Conservation (phyloP, 2,797 vertebrate genomes). For the Leptoclinus maculatus region DNA sequence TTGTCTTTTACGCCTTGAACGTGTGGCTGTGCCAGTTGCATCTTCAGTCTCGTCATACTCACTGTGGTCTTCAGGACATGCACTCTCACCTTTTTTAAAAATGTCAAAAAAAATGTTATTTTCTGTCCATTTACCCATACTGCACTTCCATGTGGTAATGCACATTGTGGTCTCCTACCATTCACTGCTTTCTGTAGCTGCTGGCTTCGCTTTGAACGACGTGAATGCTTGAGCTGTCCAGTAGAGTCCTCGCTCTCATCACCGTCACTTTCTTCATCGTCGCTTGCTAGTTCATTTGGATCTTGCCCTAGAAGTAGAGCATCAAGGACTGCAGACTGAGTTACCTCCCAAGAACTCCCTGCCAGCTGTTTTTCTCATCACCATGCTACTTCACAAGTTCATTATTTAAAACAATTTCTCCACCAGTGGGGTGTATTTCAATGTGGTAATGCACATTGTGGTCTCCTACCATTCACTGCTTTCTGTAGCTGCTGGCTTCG, state of each 20-base stretch:
- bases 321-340: neutral
- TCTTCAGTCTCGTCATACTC: slow-evolving; percentile 36
- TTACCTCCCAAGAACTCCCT: neutral
- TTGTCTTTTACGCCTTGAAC: slow-evolving; percentile 57
- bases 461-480: slow-evolving; percentile 39
- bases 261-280: slow-evolving; percentile 4
- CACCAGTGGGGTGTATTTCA: no score
- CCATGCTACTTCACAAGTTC: no score
- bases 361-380: no score
- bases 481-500: neutral
- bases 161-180: slow-evolving; percentile 38
- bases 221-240: neutral
- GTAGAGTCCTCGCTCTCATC: slow-evolving; percentile 14
- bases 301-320: slow-evolving; percentile 24
- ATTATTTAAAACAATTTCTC: no score
- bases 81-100: slow-evolving; percentile 9
- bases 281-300: slow-evolving; percentile 21
- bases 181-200: neutral
- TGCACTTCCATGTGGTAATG: neutral
- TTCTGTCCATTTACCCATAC: neutral
- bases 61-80: neutral
- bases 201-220: slow-evolving; percentile 3
- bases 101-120: neutral
- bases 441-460: neutral
- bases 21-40: neutral